A percentile compares a stretch with the other conserved stretches of the same genome.
Conservation (phyloP, 1,140 invertebrate species). For the Drosophila setifemur region DNA sequence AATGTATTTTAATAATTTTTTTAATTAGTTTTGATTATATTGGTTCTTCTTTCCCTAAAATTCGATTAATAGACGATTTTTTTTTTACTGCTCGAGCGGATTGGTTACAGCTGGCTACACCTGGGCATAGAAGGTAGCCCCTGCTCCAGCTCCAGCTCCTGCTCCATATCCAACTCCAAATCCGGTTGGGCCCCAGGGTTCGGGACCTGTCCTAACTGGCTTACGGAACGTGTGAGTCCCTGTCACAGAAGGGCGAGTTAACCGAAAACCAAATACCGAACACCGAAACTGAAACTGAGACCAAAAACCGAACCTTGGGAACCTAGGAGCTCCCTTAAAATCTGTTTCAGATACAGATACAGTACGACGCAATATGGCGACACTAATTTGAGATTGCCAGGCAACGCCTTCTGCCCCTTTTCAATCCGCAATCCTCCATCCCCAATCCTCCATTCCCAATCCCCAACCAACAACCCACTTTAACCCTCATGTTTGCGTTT, state of each 20-base stretch:
- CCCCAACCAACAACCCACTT: too few relatives aligned
- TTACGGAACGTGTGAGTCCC: slow-evolving; percentile 12
- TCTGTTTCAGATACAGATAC: neutral
- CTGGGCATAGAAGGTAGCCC: slow-evolving; percentile 1
- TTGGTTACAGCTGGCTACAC: slow-evolving; percentile 36
- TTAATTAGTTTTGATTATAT: too few relatives aligned
- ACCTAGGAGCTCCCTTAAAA: neutral
- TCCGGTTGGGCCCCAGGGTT: neutral
- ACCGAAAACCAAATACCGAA: neutral
- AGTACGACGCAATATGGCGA: slow-evolving; percentile 45
- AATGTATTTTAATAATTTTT: too few relatives aligned
- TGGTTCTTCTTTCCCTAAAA: neutral
- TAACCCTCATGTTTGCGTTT: slow-evolving; percentile 10
- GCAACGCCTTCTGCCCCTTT: neutral
- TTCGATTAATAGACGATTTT: neutral
- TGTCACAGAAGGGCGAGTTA: slow-evolving; percentile 14
- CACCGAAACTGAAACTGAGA: neutral
- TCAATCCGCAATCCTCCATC: too few relatives aligned
- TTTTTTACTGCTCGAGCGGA: slow-evolving; percentile 1
- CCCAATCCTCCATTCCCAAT: too few relatives aligned
- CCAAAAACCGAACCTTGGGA: neutral
- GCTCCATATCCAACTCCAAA: too few relatives aligned
- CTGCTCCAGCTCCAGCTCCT: neutral
- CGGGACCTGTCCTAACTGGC: slow-evolving; percentile 41
- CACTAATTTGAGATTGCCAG: slow-evolving; percentile 46